phyloP scores from a whole-genome alignment of 2,797 vertebrate species.

The Hozukius guyotensis region DNA sequence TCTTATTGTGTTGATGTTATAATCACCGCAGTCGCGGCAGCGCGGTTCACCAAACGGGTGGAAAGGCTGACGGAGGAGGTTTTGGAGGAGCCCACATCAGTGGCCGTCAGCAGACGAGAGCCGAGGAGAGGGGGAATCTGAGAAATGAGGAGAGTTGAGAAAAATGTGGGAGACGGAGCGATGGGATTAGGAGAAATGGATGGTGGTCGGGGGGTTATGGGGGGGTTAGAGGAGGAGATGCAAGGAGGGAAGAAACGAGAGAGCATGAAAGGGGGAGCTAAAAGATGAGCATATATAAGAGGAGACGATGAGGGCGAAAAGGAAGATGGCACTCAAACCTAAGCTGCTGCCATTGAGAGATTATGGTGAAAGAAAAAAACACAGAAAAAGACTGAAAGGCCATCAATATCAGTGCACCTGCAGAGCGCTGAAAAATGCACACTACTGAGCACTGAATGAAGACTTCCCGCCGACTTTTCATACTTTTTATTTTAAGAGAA shows the following conservation, averaged over 20 bases:
- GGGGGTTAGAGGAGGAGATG: conserved; percentile 2
- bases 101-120: conserved; percentile 21
- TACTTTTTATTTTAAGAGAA: conserved; percentile 6
- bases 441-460: not conserved
- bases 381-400: conserved; percentile 6
- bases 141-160: conserved; percentile 31
- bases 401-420: conserved; percentile 27
- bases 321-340: not conserved
- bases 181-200: conserved; percentile 6
- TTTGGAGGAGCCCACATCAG: conserved; percentile 51
- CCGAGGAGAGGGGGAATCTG: conserved; percentile 31
- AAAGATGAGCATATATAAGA: not conserved
- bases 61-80: conserved; percentile 67
- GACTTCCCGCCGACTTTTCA: not conserved
- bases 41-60: conserved; percentile 35
- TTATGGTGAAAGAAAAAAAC: not conserved
- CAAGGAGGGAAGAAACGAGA: not conserved
- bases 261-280: not conserved
- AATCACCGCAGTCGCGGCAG: conserved; percentile 47
- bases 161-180: conserved; percentile 13
- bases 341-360: conserved; percentile 8
- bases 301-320: not conserved
- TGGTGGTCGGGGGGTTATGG: not conserved
- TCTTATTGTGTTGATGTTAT: conserved; percentile 45
- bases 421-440: conserved; percentile 16